These are phyloP conservation scores for Cylas formicarius DNA, from an alignment of 1,140 invertebrate genomes.

Conservation along the genomic window DNA sequence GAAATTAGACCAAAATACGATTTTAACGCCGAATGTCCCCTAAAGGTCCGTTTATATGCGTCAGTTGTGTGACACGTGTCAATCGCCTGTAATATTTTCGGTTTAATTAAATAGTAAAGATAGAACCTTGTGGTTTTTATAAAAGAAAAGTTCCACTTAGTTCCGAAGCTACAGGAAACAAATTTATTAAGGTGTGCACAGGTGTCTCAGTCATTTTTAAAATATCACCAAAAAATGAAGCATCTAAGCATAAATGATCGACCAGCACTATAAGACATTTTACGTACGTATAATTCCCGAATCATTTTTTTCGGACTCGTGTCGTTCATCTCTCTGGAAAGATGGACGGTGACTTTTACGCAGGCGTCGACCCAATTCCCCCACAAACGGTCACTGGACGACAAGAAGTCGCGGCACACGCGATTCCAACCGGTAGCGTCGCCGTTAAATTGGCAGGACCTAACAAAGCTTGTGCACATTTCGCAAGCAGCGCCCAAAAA, in stretches of 20 bases:
- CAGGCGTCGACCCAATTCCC: slow-evolving; percentile 52
- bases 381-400: slow-evolving; percentile 56
- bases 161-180: no score
- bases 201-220: neutral
- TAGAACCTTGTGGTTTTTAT: no score
- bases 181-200: no score
- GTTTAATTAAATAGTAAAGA: neutral
- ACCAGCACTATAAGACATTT: neutral
- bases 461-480: slow-evolving; percentile 57
- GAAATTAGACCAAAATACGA: no score
- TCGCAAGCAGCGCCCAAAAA: slow-evolving; percentile 54
- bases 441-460: slow-evolving; percentile 55
- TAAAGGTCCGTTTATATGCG: slow-evolving; percentile 14
- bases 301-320: slow-evolving; percentile 31
- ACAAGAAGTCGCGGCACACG: slow-evolving; percentile 52
- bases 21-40: no score
- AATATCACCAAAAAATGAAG: slow-evolving; percentile 5
- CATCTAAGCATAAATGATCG: slow-evolving; percentile 4
- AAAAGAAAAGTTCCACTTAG: no score
- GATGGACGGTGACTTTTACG: slow-evolving; percentile 37
- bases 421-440: slow-evolving; percentile 53
- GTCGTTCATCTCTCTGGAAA: slow-evolving; percentile 12
- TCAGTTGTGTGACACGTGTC: no score
- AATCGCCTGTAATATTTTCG: slow-evolving; percentile 4
- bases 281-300: slow-evolving; percentile 18